Base-by-base conservation (phyloP, 2,888 invertebrate species). In the Ichneumoninae sp. region DNA sequence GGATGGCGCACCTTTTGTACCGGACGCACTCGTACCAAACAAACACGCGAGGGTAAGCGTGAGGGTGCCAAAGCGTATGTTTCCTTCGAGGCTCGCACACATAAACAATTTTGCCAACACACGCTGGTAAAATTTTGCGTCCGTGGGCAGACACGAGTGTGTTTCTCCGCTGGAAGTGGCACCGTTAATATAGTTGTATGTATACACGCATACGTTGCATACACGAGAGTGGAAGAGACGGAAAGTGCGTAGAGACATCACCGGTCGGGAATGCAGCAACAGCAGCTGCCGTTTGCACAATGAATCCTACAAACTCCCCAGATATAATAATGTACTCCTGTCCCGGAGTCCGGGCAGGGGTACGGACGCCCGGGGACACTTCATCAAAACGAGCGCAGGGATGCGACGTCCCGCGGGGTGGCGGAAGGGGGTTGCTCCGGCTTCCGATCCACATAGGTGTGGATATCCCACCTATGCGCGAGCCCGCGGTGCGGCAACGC, bases 271-370 rank as follows among this genome's bases (percentile, higher is more conserved):
- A 65, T 69, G 40, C 22, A 50, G 50, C 50, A 57, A 57, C 71
- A 88, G 88, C 92, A 92, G 92, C 92, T 92, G 87, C 80, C 85
- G 89, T 90, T 92, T 91, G 90, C 44, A 93, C 92, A 93, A 92
- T 91, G 89, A 90, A 87, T 85, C 87, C 60, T 68, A 68, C 33
- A 52, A 57, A 75, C 66, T 90, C 89, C 89, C 91, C 85, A 85
- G 88, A 91, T 88, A n/a, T 91, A 92, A 92, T 93, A 92, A 92
- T 92, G 90, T 91, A 91, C 91, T 91, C 90, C 19, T 10, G 69
- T 63, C 54, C 52, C 91, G 87, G 88, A 85, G 88, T 87, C 68
- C 74, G 19, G 68, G 52, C 77, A 81, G 65, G 47, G 77, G 66
- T 69, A 47, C 57, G 79, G 76, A 83, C 63, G 79, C 69, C 8